phyloP scores from a whole-genome alignment of 2,888 invertebrate genomes.

The Drosophila ochracea region DNA sequence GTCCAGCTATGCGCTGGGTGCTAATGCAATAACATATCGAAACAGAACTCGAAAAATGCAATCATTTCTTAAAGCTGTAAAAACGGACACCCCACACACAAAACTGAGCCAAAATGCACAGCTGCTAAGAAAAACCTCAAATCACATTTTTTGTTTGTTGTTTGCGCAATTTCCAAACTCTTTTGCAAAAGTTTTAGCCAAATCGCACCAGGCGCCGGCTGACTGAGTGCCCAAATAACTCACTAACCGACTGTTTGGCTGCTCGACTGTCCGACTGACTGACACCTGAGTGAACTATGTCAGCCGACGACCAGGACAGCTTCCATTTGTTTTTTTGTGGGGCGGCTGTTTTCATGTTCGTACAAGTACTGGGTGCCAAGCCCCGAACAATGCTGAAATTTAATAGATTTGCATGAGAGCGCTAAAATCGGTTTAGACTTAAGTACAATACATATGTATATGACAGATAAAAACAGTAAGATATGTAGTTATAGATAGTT shows the following conservation, averaged over 20 bases:
- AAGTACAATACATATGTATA: constrained; percentile 24
- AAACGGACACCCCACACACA: constrained; percentile 13
- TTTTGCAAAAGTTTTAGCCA: constrained; percentile 28
- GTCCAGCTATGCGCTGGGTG: constrained; percentile 14
- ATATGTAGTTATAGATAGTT: constrained; percentile 15
- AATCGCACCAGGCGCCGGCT: constrained; percentile 28
- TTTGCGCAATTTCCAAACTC: constrained; percentile 64
- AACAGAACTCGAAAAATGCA: constrained; percentile 39
- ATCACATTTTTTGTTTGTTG: constrained; percentile 41
- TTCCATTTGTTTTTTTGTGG: constrained; percentile 40
- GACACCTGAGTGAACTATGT: constrained; percentile 68
- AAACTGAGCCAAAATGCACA: constrained; percentile 23
- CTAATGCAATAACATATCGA: constrained; percentile 31
- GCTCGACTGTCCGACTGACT: constrained; percentile 34
- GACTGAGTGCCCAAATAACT: constrained; percentile 36
- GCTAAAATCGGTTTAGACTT: constrained; percentile 11
- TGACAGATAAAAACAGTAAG: constrained; percentile 22
- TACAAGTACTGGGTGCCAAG: constrained; percentile 15
- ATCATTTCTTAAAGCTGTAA: constrained; percentile 39
- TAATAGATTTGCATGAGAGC: constrained; percentile 30
- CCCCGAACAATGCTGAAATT: constrained; percentile 21
- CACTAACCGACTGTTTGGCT: constrained; percentile 16
- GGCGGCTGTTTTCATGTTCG: constrained; percentile 44
- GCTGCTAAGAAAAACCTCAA: constrained; percentile 35
- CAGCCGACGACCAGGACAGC: constrained; percentile 53